Evolutionary conservation across 2,888 invertebrate genomes (phyloP).

Genomic region (Argyresthia goedartella): DNA sequence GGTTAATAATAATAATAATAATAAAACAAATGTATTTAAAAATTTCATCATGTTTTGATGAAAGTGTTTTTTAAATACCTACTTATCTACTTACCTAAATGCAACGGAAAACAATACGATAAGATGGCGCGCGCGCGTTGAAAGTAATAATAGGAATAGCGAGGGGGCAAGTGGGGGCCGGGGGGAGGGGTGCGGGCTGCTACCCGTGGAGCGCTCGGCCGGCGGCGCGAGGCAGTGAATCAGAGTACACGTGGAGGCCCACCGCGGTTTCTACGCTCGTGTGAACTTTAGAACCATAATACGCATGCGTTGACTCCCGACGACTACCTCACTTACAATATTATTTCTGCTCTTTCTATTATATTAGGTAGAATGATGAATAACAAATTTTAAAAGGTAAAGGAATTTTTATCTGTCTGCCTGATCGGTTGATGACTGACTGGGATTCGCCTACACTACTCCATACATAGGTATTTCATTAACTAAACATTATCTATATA

Average conservation of each 20-base stretch:
- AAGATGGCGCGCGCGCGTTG: constrained; percentile 36
- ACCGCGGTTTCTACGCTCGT: constrained; percentile 67
- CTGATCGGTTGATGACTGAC: no score
- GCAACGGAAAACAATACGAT: background rate
- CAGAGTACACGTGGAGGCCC: constrained; percentile 39
- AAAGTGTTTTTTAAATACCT: no score
- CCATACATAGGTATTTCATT: no score
- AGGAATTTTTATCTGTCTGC: no score
- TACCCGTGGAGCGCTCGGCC: constrained; percentile 17
- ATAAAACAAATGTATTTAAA: no score
- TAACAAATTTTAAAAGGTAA: no score
- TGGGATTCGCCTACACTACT: no score
- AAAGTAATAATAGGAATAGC: constrained; percentile 31
- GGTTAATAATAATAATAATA: no score
- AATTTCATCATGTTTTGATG: no score
- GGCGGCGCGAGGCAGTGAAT: constrained; percentile 13
- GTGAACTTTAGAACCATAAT: constrained; percentile 46
- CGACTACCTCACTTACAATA: constrained; percentile 34
- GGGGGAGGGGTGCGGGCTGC: background rate
- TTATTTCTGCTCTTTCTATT: background rate
- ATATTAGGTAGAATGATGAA: no score
- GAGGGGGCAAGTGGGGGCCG: constrained; percentile 14
- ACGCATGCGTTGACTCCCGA: constrained; percentile 56
- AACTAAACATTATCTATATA: no score
- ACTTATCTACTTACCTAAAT: no score